Percentiles rank a stretch among this genome's conserved stretches.
These are phyloP conservation scores for Jaculus jaculus DNA, from an alignment of 2,113 vertebrate genomes.

Conservation along the genomic window DNA sequence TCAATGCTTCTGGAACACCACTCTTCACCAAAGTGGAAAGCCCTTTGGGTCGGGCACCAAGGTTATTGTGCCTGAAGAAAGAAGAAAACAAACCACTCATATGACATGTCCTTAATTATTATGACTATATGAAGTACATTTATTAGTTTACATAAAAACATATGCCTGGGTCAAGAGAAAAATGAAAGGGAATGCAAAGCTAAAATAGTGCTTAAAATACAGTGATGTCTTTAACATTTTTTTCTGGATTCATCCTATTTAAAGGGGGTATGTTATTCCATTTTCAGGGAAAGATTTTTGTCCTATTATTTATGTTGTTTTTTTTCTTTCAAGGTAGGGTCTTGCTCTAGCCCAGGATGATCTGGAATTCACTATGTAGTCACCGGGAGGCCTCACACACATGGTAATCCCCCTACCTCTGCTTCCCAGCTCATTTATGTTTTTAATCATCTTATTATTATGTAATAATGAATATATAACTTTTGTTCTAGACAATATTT, in stretches of 20 bases:
- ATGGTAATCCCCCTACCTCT: too few relatives aligned
- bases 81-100: slow-evolving; percentile 48
- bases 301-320: not conserved
- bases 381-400: too few relatives aligned
- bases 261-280: not conserved
- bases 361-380: too few relatives aligned
- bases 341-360: too few relatives aligned
- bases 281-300: not conserved
- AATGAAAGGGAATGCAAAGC: not conserved
- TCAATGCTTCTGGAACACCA: slow-evolving; percentile 95
- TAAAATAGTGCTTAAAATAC: not conserved
- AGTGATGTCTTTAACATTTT: not conserved
- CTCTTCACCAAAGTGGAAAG: slow-evolving; percentile 91
- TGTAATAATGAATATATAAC: slow-evolving; percentile 2
- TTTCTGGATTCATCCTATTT: not conserved
- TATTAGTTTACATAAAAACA: slow-evolving; percentile 5
- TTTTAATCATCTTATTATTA: not conserved
- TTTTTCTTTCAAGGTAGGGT: too few relatives aligned
- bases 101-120: not conserved
- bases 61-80: slow-evolving; percentile 93
- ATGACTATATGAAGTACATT: not conserved
- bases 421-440: not conserved
- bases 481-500: slow-evolving; percentile 18
- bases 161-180: slow-evolving; percentile 24
- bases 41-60: slow-evolving; percentile 92